Conservation (phyloP, 2,113 vertebrate species). For the Sturnira hondurensis region DNA sequence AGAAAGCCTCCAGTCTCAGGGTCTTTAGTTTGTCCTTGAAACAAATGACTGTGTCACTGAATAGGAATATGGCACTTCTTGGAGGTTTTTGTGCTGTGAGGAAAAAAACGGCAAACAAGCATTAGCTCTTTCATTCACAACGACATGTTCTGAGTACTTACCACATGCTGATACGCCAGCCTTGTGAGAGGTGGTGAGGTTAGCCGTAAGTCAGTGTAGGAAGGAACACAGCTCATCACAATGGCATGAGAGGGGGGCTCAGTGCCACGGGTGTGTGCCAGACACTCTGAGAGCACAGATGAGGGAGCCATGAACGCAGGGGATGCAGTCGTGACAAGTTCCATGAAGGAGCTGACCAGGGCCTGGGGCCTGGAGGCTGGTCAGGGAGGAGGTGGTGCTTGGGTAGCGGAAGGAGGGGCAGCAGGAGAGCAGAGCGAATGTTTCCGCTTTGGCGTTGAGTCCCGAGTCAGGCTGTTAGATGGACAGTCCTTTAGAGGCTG, state of each 20-base stretch:
- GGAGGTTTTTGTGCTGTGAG: background rate
- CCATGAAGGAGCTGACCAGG: background rate
- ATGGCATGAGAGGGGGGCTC: fast-evolving
- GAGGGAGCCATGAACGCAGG: background rate
- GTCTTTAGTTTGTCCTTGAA: background rate
- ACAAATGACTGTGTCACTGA: background rate
- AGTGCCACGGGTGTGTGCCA: background rate
- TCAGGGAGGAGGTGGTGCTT: background rate
- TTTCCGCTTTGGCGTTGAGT: background rate
- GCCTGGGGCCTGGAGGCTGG: no score
- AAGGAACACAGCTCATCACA: no score
- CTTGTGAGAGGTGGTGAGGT: background rate
- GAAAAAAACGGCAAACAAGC: background rate
- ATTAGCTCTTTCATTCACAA: background rate
- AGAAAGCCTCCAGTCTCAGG: background rate
- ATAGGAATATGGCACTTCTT: background rate
- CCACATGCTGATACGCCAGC: fast-evolving
- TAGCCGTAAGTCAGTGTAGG: background rate
- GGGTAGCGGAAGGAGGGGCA: background rate
- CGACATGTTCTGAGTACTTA: background rate
- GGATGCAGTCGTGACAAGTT: background rate
- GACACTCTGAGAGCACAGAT: background rate
- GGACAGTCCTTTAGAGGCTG: background rate
- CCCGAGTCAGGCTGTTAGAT: background rate
- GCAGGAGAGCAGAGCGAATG: background rate